Percentiles rank a stretch among this genome's conserved stretches.
Conservation (phyloP, 2,888 invertebrate species). For the Agriopis aurantiaria region DNA sequence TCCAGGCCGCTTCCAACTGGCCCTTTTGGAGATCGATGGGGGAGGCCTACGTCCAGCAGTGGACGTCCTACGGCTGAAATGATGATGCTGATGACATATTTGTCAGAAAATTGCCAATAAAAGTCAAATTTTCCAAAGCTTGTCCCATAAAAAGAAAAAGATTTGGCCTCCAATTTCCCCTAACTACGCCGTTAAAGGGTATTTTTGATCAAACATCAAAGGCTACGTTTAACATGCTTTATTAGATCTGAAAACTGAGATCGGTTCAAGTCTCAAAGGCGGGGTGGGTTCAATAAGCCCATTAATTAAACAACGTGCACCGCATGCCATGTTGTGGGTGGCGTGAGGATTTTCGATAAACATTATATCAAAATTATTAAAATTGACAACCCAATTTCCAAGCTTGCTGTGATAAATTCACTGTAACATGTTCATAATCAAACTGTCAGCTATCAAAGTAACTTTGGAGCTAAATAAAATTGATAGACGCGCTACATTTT, state of each 20-base stretch:
- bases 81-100: not conserved
- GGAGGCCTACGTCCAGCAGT: no score
- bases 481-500: slow-evolving; percentile 46
- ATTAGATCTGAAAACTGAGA: slow-evolving; percentile 39
- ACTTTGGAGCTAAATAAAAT: slow-evolving; percentile 49
- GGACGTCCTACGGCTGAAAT: no score
- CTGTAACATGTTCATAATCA: slow-evolving; percentile 51
- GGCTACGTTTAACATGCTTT: slow-evolving; percentile 36
- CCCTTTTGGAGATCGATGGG: no score
- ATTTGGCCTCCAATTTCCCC: slow-evolving; percentile 30
- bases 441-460: slow-evolving; percentile 44
- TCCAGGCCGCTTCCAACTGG: no score
- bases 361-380: not conserved
- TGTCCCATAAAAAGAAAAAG: slow-evolving; percentile 27
- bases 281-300: slow-evolving; percentile 21
- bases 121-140: slow-evolving; percentile 13
- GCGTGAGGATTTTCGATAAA: not conserved
- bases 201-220: slow-evolving; percentile 47
- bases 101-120: slow-evolving; percentile 8
- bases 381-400: not conserved
- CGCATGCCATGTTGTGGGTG: not conserved
- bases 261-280: slow-evolving; percentile 32
- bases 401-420: slow-evolving; percentile 41
- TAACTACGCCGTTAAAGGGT: slow-evolving; percentile 42
- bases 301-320: slow-evolving; percentile 24